Evolutionary conservation across 2,113 vertebrate species (phyloP), one percentile per base, ranked within the genome.

Genomic region (Corvus moneduloides): DNA sequence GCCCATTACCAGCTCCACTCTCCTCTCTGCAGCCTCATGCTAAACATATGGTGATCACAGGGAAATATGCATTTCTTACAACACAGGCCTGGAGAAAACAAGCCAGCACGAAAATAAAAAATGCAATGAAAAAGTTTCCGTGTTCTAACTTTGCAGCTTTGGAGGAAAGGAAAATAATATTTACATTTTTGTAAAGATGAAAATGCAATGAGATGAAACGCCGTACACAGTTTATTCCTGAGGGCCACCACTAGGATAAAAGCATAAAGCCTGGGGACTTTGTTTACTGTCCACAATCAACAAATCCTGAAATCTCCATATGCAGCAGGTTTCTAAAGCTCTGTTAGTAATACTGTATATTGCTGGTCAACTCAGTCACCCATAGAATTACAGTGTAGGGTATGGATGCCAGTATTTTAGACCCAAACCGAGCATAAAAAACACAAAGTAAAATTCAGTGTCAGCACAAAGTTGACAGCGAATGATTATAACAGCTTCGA

Each of bases 391-490:
- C 96, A 97, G 97, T 81, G 91, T 61, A 94, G 96, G 97, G 97
- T 97, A 97, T 96, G 94, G 97, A 97, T 98, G 97, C 97, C 97
- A 96, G 97, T 94, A 97, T 97, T 98, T 98, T 96, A 98, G 97
- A 97, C 97, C 97, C 97, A 98, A 98, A 98, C 97, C 59, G 62
- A 98, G 97, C 98, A 98, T 98, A 98, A 97, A 98, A 98, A 98
- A 97, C 98, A 98, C 97, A 98, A 98, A 98, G 97, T 98, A 98
- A 98, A 98, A 98, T 98, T 97, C 97, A 95, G 97, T 98, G 98
- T 98, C 98, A 98, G 98, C 98, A 98, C 97, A 98, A 98, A 98
- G 98, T 98, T 98, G 98, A 98, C 98, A 98, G 98, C 97, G 90
- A 98, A 98, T 98, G 98, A 98, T 98, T 98, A 98, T 98, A 98